Evolutionary conservation across 2,113 vertebrate genomes (phyloP), one percentile per base, ranked within the genome.

Genomic region (Pan paniscus): DNA sequence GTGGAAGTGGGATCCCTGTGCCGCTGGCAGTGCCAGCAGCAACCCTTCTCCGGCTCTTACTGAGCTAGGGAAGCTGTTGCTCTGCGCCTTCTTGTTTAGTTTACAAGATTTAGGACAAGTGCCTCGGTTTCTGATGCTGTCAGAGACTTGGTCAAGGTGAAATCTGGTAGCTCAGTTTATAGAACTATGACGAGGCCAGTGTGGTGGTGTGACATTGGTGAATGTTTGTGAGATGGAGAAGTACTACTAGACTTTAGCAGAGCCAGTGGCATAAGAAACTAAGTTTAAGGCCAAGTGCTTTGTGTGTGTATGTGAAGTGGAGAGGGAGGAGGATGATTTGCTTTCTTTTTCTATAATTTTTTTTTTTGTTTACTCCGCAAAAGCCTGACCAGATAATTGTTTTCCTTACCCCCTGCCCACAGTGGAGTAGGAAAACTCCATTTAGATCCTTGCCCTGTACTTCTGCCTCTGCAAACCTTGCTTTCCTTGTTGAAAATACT

Each of bases 11-110:
- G 85, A 17, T 32, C 48, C 11, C 5, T 14, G 3, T 35, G 46
- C 20, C 4, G 5, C 55, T 7, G 0, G 16, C 10, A 3, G 55
- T 7, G 22, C 79, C 18, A 1, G 11, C 18, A 17, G 70, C 22
- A 23, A 9, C 18, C 2, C 22, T 32, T 72, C 35, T 27, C 32
- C 50, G 9, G n/a, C 2, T 20, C 22, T 35, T 55, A 1, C 25
- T 82, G 30, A 8, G 13, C 35, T n/a, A 27, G 20, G 10, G 75
- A 48, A 52, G 38, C 83, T 48, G n/a, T n/a, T 70, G 48, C 50
- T 75, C 16, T 46, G 78, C 3, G 1, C 46, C 46, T 46, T 13
- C 3, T 2, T 78, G 67, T 43, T 25, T 13, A 1, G 14, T 52
- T 55, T 1, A 0, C 38, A 22, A 6, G 68, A n/a, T 78, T 72